Evolutionary conservation across 2,888 invertebrate species (phyloP).

Genomic region (Mythimna lalbum): DNA sequence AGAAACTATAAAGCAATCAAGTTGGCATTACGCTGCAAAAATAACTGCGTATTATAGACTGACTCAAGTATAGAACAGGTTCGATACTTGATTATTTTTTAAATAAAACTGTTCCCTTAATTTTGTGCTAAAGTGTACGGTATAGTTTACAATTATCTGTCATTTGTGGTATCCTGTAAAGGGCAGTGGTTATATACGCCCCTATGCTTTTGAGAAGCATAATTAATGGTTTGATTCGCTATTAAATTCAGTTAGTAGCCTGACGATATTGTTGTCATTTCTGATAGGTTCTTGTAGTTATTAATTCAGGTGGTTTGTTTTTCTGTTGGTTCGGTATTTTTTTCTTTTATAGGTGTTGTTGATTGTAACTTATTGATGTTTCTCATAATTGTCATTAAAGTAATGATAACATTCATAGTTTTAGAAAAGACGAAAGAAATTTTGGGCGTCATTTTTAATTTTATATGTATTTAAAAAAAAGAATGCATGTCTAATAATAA

Average conservation of each 20-base stretch:
- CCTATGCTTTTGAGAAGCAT: conserved; percentile 9
- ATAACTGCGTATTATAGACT: conserved; percentile 15
- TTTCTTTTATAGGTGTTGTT: background rate
- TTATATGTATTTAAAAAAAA: background rate
- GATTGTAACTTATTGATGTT: background rate
- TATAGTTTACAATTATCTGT: conserved; percentile 39
- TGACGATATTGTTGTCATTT: background rate
- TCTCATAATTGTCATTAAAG: background rate
- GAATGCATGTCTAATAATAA: background rate
- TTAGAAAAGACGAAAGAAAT: background rate
- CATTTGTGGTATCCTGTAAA: conserved; percentile 53
- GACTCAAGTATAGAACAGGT: background rate
- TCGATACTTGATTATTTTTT: background rate
- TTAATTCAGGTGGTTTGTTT: background rate
- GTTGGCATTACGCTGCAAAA: conserved; percentile 3
- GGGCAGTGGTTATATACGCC: conserved; percentile 14
- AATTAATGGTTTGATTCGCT: conserved; percentile 15
- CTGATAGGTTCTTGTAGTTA: background rate
- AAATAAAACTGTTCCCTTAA: conserved; percentile 10
- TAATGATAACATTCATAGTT: background rate
- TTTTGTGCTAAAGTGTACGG: conserved; percentile 23
- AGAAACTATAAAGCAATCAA: conserved; percentile 26
- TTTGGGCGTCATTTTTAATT: no score
- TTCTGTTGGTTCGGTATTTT: background rate
- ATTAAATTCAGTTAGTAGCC: conserved; percentile 31